These are phyloP conservation scores for Spialia ferax DNA, from an alignment of 2,888 invertebrate genomes.

Conservation along the genomic window DNA sequence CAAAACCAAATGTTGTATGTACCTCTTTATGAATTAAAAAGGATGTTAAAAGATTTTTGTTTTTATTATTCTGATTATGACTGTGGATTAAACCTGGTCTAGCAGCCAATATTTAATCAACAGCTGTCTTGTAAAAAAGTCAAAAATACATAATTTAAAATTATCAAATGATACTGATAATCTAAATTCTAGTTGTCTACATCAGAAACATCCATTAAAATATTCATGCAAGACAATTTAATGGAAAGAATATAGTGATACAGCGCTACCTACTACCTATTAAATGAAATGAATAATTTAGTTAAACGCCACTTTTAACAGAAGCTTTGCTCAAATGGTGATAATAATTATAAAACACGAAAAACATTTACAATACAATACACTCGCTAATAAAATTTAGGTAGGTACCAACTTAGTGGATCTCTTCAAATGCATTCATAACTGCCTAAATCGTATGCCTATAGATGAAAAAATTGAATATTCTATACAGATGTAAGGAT, in stretches of 20 bases:
- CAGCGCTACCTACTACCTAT: not conserved
- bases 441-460: not conserved
- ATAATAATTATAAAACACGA: slow-evolving; percentile 20
- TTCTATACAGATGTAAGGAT: not conserved
- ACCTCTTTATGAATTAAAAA: not conserved
- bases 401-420: too few species aligned
- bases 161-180: not conserved
- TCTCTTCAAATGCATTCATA: not conserved
- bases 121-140: not conserved
- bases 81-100: not conserved
- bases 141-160: not conserved
- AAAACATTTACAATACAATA: not conserved
- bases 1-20: too few species aligned
- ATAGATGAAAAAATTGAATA: not conserved
- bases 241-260: not conserved
- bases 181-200: not conserved
- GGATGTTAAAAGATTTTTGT: not conserved
- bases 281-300: not conserved
- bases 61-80: not conserved
- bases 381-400: too few species aligned
- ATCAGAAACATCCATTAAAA: not conserved
- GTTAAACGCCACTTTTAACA: slow-evolving; percentile 29
- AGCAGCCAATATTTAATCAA: not conserved
- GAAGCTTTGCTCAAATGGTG: slow-evolving; percentile 7
- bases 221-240: slow-evolving; percentile 11